These are phyloP conservation scores for Volucella bombylans DNA, from an alignment of 2,888 invertebrate species.

Conservation along the genomic window DNA sequence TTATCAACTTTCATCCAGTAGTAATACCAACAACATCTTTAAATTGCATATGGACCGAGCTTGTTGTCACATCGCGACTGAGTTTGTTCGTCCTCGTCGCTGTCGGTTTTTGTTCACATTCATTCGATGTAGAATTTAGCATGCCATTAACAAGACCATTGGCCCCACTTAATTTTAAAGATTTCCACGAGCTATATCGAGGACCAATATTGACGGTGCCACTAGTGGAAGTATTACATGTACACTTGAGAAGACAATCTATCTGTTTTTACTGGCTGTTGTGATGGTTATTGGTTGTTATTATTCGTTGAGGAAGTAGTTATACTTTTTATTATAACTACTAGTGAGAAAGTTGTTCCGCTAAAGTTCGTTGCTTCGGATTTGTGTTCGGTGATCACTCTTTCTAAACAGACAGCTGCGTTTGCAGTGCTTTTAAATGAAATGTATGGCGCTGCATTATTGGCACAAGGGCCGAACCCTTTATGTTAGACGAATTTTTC, in stretches of 20 bases:
- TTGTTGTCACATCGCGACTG: conserved; percentile 75
- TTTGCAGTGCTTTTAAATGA: conserved; percentile 74
- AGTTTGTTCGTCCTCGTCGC: conserved; percentile 51
- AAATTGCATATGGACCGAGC: conserved; percentile 71
- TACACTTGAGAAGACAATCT: too few species aligned
- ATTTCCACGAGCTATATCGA: conserved; percentile 64
- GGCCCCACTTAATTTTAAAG: conserved; percentile 58
- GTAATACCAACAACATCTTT: conserved; percentile 46
- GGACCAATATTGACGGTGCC: conserved; percentile 46
- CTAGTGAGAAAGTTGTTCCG: too few species aligned
- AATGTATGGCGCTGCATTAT: conserved; percentile 75
- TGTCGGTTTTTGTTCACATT: conserved; percentile 49
- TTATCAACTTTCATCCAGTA: conserved; percentile 49
- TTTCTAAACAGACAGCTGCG: too few species aligned
- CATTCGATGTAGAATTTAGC: conserved; percentile 7
- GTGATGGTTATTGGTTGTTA: conserved; percentile 22
- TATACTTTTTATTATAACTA: conserved; percentile 58
- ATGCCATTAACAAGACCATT: too few species aligned
- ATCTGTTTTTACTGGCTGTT: too few species aligned
- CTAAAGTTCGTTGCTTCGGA: conserved; percentile 66
- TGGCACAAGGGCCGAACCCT: conserved; percentile 75
- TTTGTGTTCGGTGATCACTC: too few species aligned
- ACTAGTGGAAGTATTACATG: conserved; percentile 34
- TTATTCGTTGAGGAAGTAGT: conserved; percentile 71
- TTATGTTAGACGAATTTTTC: conserved; percentile 79